phyloP scores from a whole-genome alignment of 1,140 invertebrate species.

The Platorchestia sp. region DNA sequence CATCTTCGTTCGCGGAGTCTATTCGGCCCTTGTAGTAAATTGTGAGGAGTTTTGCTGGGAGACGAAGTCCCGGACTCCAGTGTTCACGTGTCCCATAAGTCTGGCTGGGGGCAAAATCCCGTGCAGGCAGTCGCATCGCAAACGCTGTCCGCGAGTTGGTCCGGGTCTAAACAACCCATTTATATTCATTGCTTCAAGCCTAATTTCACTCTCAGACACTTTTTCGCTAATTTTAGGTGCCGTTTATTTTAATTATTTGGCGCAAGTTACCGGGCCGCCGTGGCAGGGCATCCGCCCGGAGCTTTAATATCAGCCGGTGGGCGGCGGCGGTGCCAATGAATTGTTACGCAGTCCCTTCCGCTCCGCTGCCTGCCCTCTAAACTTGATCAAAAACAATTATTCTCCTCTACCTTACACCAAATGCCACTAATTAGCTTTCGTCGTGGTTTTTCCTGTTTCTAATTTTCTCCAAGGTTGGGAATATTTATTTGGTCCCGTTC shows the following conservation, averaged over 20 bases:
- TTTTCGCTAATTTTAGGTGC: conserved; percentile 53
- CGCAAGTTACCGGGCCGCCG: conserved; percentile 1
- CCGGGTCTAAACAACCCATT: conserved; percentile 44
- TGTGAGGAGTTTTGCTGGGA: background rate
- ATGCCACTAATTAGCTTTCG: background rate
- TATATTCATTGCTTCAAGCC: conserved; percentile 54
- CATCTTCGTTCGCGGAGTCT: background rate
- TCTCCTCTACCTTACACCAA: background rate
- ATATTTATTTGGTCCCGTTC: background rate
- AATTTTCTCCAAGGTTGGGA: background rate
- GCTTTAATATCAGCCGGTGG: background rate
- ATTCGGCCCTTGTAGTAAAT: background rate
- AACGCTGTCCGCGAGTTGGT: background rate
- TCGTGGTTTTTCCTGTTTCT: background rate
- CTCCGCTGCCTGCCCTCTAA: background rate
- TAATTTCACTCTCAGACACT: conserved; percentile 53
- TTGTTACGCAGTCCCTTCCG: background rate
- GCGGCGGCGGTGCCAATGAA: conserved; percentile 4
- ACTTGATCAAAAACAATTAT: conserved; percentile 52
- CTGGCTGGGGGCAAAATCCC: conserved; percentile 1
- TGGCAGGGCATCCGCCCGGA: conserved; percentile 19
- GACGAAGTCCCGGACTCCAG: background rate
- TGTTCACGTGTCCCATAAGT: conserved; percentile 35
- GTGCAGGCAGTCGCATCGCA: conserved; percentile 18
- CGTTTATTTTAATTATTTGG: conserved; percentile 54